Base-by-base conservation (phyloP, 2,797 vertebrate species). In the Anomalospiza imberbis region DNA sequence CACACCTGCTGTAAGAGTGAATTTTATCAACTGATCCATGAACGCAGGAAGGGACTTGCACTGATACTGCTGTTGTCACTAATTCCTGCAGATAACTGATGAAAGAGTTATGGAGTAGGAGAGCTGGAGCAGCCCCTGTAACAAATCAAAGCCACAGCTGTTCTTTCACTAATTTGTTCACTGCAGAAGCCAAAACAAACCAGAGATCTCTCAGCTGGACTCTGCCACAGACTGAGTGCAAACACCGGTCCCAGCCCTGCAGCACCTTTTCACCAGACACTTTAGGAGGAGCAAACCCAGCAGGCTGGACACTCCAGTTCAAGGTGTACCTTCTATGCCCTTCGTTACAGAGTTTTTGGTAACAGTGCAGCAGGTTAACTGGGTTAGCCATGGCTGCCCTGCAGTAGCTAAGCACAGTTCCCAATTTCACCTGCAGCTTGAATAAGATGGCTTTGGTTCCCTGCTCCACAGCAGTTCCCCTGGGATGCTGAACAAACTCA, bases 31-130 rank as follows among this genome's bases (percentile, higher is more conserved):
- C 36, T 79, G 28, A 20, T 47, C 42, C 4, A 2, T 12, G 47
- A 67, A 10, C 63, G 20, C 8, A 31, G 58, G 31, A 50, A 47
- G 58, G 36, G 10, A 4, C 60, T 31, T 17, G 80, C 58, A 68
- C 4, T 86, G 73, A 8, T 22, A 48, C 48, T 65, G 10, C 8
- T 60, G 58, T 21, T 73, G 8, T 10, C 48, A 0, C 51, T 17
- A 6, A 71, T 32, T 68, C 60, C 91, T 89, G 63, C n/a, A 72
- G 85, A 5, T 21, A 53, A 42, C 17, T 2, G 6, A 25, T n/a
- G 5, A 5, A 25, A 22, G 3, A n/a, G 9, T 24, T 29, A 16
- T 0, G 15, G 55, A 34, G 9, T 2, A 21, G 76, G 63, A 58
- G 68, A 78, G 75, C 67, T 40, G n/a, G 44, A 36, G 70, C 51